A percentile compares a stretch with the other conserved stretches of the same genome.
Evolutionary conservation across 1,140 invertebrate species (phyloP).

Genomic region (Macrostomum lignano): DNA sequence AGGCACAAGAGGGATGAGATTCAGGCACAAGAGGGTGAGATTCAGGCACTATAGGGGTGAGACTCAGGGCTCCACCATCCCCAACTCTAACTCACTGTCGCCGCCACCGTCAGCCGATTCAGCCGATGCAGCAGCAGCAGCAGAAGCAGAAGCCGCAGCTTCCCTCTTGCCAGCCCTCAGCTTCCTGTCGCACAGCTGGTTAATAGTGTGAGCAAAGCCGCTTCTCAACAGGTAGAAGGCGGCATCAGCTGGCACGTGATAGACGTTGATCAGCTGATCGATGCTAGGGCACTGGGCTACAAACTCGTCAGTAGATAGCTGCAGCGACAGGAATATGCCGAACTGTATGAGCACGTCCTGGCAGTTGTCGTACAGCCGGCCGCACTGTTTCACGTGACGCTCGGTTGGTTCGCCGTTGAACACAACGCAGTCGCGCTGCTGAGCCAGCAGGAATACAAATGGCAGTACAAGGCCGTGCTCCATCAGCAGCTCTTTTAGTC

Average conservation of each 20-base stretch:
- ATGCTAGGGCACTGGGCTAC: conserved; percentile 56
- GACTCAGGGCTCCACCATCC: too few species aligned
- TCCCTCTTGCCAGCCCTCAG: too few species aligned
- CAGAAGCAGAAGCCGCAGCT: too few species aligned
- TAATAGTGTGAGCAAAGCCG: conserved; percentile 56
- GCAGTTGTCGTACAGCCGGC: conserved; percentile 43
- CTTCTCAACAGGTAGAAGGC: conserved; percentile 79
- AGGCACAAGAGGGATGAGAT: too few species aligned
- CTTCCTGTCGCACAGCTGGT: too few species aligned
- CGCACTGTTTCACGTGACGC: conserved; percentile 52
- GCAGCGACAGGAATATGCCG: conserved; percentile 68
- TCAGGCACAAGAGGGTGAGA: too few species aligned
- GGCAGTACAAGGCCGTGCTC: conserved; percentile 68
- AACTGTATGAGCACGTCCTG: conserved; percentile 93
- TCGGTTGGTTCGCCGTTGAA: conserved; percentile 30
- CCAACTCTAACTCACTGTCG: too few species aligned
- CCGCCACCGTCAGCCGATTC: too few species aligned
- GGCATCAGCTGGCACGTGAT: conserved; percentile 71
- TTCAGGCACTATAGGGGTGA: too few species aligned
- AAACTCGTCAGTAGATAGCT: conserved; percentile 75
- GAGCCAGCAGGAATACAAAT: conserved; percentile 70
- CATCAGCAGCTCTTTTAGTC: conserved; percentile 74
- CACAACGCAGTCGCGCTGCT: conserved; percentile 71
- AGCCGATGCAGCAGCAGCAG: too few species aligned
- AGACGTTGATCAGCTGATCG: conserved; percentile 56